Evolutionary conservation across 2,113 vertebrate genomes (phyloP).

Genomic region (Ciconia boyciana): DNA sequence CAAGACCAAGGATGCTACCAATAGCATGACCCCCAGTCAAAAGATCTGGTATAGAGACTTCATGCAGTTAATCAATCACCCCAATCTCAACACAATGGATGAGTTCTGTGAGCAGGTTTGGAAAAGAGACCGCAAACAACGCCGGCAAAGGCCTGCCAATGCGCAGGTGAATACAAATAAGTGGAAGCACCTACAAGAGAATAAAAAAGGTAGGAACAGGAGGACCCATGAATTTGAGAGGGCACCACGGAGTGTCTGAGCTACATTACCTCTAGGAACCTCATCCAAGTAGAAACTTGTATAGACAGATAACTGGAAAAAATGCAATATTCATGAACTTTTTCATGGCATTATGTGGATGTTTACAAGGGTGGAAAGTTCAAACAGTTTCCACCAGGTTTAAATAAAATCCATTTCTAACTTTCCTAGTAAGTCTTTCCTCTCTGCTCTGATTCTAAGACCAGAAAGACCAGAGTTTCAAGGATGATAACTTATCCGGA

Average conservation of each 20-base stretch:
- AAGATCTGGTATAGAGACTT: slow-evolving; percentile 99
- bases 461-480: slow-evolving; percentile 43
- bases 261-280: slow-evolving; percentile 76
- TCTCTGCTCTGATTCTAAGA: slow-evolving; percentile 38
- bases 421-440: slow-evolving; percentile 56
- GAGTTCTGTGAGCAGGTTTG: slow-evolving; percentile 99
- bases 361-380: slow-evolving; percentile 82
- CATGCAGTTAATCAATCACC: slow-evolving; percentile 95
- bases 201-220: slow-evolving; percentile 96
- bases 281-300: slow-evolving; percentile 78
- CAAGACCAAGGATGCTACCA: slow-evolving; percentile 72
- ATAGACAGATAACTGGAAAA: slow-evolving; percentile 85
- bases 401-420: slow-evolving; percentile 73
- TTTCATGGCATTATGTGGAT: slow-evolving; percentile 83
- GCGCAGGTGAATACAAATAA: slow-evolving; percentile 82
- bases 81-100: slow-evolving; percentile 93
- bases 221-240: slow-evolving; percentile 98
- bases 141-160: slow-evolving; percentile 83
- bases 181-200: slow-evolving; percentile 97
- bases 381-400: slow-evolving; percentile 70
- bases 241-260: slow-evolving; percentile 95
- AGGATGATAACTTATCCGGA: slow-evolving; percentile 41
- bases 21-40: slow-evolving; percentile 81
- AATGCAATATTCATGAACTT: slow-evolving; percentile 82
- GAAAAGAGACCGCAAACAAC: slow-evolving; percentile 94